A percentile compares a stretch with the other conserved stretches of the same genome.
Evolutionary conservation across 2,888 invertebrate genomes (phyloP).

Genomic region (Exocentrus adspersus): DNA sequence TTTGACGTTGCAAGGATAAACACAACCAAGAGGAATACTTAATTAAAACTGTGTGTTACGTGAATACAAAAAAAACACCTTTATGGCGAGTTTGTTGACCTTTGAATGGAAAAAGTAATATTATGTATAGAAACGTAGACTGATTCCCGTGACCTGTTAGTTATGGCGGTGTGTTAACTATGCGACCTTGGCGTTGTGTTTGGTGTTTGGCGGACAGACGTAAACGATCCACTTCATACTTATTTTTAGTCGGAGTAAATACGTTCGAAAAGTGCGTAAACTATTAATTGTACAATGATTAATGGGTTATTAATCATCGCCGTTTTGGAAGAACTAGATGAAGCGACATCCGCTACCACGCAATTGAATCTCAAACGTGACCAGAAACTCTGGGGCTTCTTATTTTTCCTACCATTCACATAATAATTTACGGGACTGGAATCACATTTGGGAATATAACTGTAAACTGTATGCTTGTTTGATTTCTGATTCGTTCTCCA

Average conservation of each 20-base stretch:
- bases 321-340: too few species aligned
- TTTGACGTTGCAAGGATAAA: background rate
- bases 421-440: too few species aligned
- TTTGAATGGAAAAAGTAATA: background rate
- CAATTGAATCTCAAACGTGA: too few species aligned
- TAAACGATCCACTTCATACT: constrained; percentile 13
- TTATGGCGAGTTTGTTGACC: constrained; percentile 21
- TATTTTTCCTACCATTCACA: too few species aligned
- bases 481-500: too few species aligned
- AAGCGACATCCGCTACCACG: too few species aligned
- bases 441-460: too few species aligned
- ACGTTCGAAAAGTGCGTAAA: background rate
- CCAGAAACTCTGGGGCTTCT: too few species aligned
- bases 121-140: background rate
- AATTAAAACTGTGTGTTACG: constrained; percentile 5
- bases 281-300: too few species aligned
- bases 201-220: constrained; percentile 11
- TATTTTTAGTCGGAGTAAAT: background rate
- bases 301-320: too few species aligned
- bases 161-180: background rate
- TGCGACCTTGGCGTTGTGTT: constrained; percentile 24
- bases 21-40: background rate
- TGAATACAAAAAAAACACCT: background rate
- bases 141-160: background rate
- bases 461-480: too few species aligned